Evolutionary conservation across 2,113 vertebrate genomes (phyloP), one percentile per base, ranked within the genome.

Genomic region (Delphinus delphis): DNA sequence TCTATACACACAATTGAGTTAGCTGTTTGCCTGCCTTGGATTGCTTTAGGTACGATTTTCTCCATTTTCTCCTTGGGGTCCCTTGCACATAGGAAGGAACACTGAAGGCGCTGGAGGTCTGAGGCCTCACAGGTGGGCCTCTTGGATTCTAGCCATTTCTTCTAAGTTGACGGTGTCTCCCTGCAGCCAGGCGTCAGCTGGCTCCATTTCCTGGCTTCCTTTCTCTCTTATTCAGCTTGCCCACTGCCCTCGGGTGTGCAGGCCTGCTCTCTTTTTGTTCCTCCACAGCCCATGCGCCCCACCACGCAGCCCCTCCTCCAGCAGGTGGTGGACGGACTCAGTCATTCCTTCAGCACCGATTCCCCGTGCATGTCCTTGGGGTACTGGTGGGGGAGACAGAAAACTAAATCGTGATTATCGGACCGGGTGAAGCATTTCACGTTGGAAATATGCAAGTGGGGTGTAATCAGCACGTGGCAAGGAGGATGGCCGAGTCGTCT

Each of bases 301-400:
- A 6, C 3, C 23, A 3, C 3, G 4, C 33, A 9, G 13, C 2
- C 18, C 55, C 55, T 53, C 50, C 2, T 60, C 50, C 4, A 2
- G 17, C 31, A 15, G 73, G 2, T 0, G 12, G 36, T 38, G 18
- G 50, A 10, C 17, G 25, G 23, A 23, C 7, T 21, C 18, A 23
- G 50, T 38, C 7, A 5, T 50, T 47, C 31, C 3, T 3, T 23
- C 47, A 20, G 63, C 0, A 4, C 38, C 2, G 12, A 2, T 36
- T 14, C 1, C 21, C n/a, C 33, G 1, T 21, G 10, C 1, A 0
- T 55, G 11, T 36, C 17, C 44, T 23, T 26, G 7, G 12, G 6
- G 18, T 65, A 6, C 55, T 70, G 38, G 53, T 21, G 55, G 74
- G 5, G 67, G 28, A 58, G 76, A 23, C 47, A 26, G 82, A 55